Base-by-base conservation (phyloP, 2,888 invertebrate genomes). In the Eristalis tenax region DNA sequence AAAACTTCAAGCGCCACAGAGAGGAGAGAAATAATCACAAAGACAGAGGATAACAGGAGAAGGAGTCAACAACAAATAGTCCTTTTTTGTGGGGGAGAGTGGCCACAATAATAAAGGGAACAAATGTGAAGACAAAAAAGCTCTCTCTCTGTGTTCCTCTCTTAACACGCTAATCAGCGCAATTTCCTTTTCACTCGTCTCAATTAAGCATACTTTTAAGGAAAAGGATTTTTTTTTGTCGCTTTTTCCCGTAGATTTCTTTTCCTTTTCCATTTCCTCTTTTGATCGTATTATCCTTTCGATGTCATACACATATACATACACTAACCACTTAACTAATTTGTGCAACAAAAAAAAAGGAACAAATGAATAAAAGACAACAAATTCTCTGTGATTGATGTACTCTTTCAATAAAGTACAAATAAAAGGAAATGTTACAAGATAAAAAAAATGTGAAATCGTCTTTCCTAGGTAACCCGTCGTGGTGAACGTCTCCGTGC, bases 401-500 rank as follows among this genome's bases (percentile, higher is more conserved):
- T 18, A 6, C 6, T 50, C 50, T 50, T 50, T 50, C 18, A 50
- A 18, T 50, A 43, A n/a, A 15, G n/a, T 40, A 15, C n/a, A 43
- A 43, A 43, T 18, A 18, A 8, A 50, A 50, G 50, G 50, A 50
- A 18, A 50, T 50, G 50, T 50, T 50, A 50, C 50, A 50, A n/a
- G 6, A 50, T 18, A 50, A 32, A 18, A 18, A 56, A 77, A 77
- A 15, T 18, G 23, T 50, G 32, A 50, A 68, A 71, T 43, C 65
- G 40, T 78, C 78, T 71, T 74, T 77, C 59, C 63, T 50, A 50
- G 59, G 73, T 23, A 43, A 28, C 10, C 38, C 28, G 80, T 66
- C 85, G 35, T 86, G 68, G 82, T 75, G 28, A 81, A 86, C 88
- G 80, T 88, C 77, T 40, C 61, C 84, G 90, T 88, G 88, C 89